phyloP scores from a whole-genome alignment of 2,113 vertebrate species.

The Leiothrix lutea region DNA sequence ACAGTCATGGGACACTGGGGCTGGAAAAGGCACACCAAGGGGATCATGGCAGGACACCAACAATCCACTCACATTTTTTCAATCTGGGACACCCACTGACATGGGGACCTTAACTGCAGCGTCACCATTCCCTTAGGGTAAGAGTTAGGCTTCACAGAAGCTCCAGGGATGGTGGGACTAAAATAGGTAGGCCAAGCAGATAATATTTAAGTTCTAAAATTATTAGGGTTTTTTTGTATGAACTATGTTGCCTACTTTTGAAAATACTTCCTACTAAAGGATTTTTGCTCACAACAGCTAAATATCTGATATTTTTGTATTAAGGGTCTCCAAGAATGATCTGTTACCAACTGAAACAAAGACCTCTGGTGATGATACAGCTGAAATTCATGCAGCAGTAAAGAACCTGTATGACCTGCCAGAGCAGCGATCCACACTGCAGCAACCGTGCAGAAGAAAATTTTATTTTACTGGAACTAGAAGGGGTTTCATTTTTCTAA shows the following conservation, averaged over 20 bases:
- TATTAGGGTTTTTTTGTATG: background rate
- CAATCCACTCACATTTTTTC: background rate
- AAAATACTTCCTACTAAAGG: background rate
- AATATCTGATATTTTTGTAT: background rate
- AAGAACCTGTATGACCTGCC: background rate
- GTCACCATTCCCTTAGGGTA: rapidly evolving
- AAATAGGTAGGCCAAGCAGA: background rate
- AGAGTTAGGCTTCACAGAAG: too few relatives aligned
- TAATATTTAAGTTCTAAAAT: background rate
- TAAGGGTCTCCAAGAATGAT: background rate
- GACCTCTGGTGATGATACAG: background rate
- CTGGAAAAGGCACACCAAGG: background rate
- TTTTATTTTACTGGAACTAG: background rate
- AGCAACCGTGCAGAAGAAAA: background rate
- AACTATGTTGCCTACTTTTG: background rate
- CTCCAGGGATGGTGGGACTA: background rate
- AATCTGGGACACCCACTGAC: rapidly evolving
- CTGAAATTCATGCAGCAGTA: background rate
- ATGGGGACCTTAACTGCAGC: background rate
- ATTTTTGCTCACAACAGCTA: background rate
- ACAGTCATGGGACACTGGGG: too few relatives aligned
- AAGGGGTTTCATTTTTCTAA: background rate
- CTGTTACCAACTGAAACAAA: background rate
- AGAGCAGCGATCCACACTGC: background rate
- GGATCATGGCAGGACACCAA: background rate